phyloP scores from a whole-genome alignment of 2,888 invertebrate species.

The Palloptera scutellata region DNA sequence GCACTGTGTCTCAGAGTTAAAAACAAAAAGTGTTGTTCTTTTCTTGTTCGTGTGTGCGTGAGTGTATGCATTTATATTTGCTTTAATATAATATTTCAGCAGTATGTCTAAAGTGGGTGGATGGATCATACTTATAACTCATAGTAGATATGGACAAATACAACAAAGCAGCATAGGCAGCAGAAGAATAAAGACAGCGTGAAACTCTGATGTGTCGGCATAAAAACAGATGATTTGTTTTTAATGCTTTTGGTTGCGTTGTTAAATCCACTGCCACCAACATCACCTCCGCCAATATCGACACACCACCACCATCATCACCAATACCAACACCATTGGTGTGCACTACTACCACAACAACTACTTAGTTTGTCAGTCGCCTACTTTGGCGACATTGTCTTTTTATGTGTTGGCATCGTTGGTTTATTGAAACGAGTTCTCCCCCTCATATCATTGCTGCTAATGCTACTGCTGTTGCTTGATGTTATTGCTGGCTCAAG shows the following conservation, averaged over 20 bases:
- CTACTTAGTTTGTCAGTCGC: not conserved
- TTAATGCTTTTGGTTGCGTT: conserved; percentile 18
- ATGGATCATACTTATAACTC: no score
- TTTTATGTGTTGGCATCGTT: not conserved
- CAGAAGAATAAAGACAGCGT: no score
- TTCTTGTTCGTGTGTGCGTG: no score
- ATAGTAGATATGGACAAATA: no score
- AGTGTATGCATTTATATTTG: no score
- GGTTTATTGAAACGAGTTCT: conserved; percentile 26
- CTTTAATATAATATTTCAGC: no score
- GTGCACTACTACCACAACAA: not conserved
- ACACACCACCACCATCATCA: conserved; percentile 11
- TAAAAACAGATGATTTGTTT: conserved; percentile 27
- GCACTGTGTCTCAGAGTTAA: no score
- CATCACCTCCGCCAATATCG: conserved; percentile 9
- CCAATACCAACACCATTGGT: not conserved
- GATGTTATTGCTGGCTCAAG: not conserved
- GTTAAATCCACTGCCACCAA: conserved; percentile 28
- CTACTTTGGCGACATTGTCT: conserved; percentile 7
- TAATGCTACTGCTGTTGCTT: not conserved
- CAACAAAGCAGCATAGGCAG: no score
- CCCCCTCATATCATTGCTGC: no score
- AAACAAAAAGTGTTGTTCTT: no score
- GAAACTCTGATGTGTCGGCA: not conserved
- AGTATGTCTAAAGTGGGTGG: no score